phyloP scores from a whole-genome alignment of 2,113 vertebrate species.

The Pterocles orientalis region DNA sequence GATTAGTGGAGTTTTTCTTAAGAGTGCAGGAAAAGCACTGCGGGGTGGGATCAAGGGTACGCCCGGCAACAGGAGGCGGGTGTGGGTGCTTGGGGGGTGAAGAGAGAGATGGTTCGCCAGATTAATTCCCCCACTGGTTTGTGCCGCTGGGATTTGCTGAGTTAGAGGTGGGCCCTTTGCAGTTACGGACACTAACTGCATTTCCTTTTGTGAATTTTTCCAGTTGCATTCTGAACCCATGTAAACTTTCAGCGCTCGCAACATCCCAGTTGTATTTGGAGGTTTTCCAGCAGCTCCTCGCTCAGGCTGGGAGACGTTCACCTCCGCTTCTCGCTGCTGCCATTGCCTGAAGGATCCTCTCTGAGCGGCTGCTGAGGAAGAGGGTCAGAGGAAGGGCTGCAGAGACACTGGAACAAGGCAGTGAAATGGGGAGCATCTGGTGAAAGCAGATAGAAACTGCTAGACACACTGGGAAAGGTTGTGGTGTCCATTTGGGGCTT shows the following conservation, averaged over 20 bases:
- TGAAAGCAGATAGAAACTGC: background rate
- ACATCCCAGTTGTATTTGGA: background rate
- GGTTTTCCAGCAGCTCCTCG: background rate
- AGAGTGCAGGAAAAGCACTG: background rate
- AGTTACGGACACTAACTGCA: background rate
- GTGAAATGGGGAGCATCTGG: background rate
- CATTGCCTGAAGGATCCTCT: background rate
- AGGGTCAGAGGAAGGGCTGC: background rate
- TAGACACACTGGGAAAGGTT: background rate
- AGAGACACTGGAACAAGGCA: background rate
- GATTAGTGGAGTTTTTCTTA: background rate
- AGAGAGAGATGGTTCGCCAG: background rate
- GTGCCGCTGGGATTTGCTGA: background rate
- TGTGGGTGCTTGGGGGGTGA: background rate
- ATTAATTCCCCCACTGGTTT: background rate
- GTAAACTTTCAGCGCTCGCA: background rate
- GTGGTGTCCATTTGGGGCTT: rapidly evolving
- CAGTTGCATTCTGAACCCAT: background rate
- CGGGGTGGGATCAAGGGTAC: background rate
- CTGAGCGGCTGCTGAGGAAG: background rate
- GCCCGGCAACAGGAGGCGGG: background rate
- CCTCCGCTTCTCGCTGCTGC: background rate
- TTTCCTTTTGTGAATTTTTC: background rate
- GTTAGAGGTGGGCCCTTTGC: background rate
- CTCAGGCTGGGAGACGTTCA: background rate